Percentiles rank a stretch among this genome's conserved stretches.
Conservation (phyloP, 2,888 invertebrate species). For the Brachypterus glaber region DNA sequence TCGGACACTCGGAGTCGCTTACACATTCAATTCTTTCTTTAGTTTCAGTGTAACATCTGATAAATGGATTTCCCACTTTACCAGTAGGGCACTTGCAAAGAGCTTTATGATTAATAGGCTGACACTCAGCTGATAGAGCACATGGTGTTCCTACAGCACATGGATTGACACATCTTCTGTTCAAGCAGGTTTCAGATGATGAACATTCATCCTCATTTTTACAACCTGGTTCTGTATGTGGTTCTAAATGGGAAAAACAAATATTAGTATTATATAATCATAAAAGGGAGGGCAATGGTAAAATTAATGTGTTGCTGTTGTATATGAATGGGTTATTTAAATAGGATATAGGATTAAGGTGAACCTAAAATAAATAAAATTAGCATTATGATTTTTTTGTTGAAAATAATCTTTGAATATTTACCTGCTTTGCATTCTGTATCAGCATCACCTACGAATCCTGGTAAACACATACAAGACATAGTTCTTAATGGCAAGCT, state of each 20-base stretch:
- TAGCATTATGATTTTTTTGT: background rate
- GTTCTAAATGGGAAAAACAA: conserved; percentile 27
- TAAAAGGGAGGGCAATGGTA: conserved; percentile 8
- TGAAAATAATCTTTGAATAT: conserved; percentile 20
- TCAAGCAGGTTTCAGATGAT: conserved; percentile 60
- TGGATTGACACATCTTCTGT: conserved; percentile 66
- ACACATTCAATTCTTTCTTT: conserved; percentile 57
- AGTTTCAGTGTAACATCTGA: conserved; percentile 56
- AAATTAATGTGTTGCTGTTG: conserved; percentile 26
- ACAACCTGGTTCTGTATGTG: conserved; percentile 52
- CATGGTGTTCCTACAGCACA: conserved; percentile 63
- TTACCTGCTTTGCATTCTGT: conserved; percentile 73
- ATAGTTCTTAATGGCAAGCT: conserved; percentile 80
- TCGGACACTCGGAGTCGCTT: conserved; percentile 64
- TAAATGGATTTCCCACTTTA: conserved; percentile 69
- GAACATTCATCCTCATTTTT: conserved; percentile 62
- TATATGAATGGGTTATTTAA: conserved; percentile 2
- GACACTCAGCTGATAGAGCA: conserved; percentile 68
- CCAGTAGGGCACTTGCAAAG: conserved; percentile 67
- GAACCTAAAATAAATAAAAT: conserved; percentile 10
- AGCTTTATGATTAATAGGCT: conserved; percentile 65
- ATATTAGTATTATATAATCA: conserved; percentile 14
- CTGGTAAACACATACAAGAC: conserved; percentile 76
- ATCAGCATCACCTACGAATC: conserved; percentile 78
- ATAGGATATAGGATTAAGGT: conserved; percentile 4